Conservation (phyloP, 2,888 invertebrate genomes). For the Mamestra brassicae region DNA sequence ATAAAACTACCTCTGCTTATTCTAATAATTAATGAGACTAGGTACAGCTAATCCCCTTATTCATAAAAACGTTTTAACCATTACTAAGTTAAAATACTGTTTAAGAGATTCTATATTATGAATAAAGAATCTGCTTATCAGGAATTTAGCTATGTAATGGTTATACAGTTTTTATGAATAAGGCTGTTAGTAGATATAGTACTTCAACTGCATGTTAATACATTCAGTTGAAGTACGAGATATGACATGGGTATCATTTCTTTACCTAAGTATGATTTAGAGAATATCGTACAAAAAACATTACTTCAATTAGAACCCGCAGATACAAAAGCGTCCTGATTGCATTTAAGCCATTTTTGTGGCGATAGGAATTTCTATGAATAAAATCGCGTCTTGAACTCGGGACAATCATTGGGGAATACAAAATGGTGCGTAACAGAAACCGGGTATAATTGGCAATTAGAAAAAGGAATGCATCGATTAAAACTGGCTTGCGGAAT, state of each 20-base stretch:
- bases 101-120: no score
- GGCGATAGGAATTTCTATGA: slow-evolving; percentile 41
- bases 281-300: neutral
- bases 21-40: no score
- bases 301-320: slow-evolving; percentile 9
- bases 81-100: no score
- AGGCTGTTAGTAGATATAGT: no score
- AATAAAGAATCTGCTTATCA: no score
- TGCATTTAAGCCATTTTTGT: slow-evolving; percentile 39
- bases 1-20: no score
- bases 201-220: neutral
- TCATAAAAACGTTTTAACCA: no score
- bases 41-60: no score
- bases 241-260: neutral
- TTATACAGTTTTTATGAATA: no score
- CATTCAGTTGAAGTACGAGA: neutral
- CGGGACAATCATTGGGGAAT: slow-evolving; percentile 40
- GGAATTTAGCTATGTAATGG: no score
- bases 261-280: neutral
- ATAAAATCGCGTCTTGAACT: slow-evolving; percentile 40
- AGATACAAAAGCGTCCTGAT: slow-evolving; percentile 18
- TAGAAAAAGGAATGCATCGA: slow-evolving; percentile 50
- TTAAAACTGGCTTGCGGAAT: slow-evolving; percentile 30
- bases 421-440: slow-evolving; percentile 51
- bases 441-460: slow-evolving; percentile 54